These are phyloP conservation scores for Gambelia wislizenii DNA, from an alignment of 2,797 vertebrate genomes.

Conservation along the genomic window DNA sequence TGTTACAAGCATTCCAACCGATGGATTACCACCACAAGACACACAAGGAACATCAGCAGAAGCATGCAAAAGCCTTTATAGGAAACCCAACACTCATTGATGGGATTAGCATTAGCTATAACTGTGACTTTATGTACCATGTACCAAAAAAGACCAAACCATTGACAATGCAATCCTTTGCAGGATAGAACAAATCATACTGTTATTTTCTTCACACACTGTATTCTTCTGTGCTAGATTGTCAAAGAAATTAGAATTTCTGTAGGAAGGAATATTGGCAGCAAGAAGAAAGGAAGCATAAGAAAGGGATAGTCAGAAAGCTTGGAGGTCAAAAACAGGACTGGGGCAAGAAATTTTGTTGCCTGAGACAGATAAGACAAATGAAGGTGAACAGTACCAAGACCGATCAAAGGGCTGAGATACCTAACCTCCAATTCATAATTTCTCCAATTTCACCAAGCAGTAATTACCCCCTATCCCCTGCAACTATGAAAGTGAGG, in stretches of 20 bases:
- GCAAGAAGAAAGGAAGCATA: not conserved
- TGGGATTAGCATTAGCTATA: not conserved
- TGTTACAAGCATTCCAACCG: conserved; percentile 30
- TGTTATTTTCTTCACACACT: not conserved
- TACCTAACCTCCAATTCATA: too few relatives aligned
- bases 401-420: too few relatives aligned
- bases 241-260: not conserved
- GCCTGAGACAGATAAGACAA: too few relatives aligned
- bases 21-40: conserved; percentile 3
- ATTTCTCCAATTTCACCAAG: too few relatives aligned
- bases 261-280: not conserved
- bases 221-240: not conserved
- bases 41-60: conserved; percentile 1
- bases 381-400: too few relatives aligned
- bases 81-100: conserved; percentile 11
- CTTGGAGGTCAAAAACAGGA: not conserved
- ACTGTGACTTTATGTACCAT: not conserved
- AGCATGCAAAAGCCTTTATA: conserved; percentile 18
- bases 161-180: not conserved
- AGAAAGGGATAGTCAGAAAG: not conserved
- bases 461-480: too few relatives aligned
- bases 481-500: too few relatives aligned
- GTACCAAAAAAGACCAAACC: not conserved
- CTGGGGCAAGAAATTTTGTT: not conserved
- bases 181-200: not conserved